These are phyloP conservation scores for Strix uralensis DNA, from an alignment of 2,113 vertebrate genomes.

Conservation along the genomic window DNA sequence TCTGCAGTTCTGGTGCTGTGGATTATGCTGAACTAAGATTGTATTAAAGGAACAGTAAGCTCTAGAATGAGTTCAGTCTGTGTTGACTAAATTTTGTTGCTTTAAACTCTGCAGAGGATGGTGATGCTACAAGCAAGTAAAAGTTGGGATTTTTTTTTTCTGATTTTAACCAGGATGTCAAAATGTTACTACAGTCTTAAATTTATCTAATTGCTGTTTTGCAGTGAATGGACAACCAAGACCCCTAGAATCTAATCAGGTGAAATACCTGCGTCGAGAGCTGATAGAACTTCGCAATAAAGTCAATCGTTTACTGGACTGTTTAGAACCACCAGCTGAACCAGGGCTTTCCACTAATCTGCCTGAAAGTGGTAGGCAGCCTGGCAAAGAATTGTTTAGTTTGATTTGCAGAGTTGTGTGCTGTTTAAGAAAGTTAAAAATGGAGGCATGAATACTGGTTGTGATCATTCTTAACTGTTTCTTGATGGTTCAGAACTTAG, in stretches of 20 bases:
- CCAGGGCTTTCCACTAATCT: slow-evolving; percentile 82
- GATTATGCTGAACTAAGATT: neutral
- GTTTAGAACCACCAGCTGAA: slow-evolving; percentile 91
- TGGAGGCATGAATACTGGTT: neutral
- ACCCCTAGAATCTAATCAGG: slow-evolving; percentile 96
- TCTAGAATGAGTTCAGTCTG: neutral
- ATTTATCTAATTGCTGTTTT: slow-evolving; percentile 37
- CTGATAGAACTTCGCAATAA: slow-evolving; percentile 97
- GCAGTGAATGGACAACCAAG: slow-evolving; percentile 96
- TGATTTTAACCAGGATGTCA: neutral
- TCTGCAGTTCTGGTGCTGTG: neutral
- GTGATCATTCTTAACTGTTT: neutral
- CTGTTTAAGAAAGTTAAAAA: neutral
- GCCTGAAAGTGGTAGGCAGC: slow-evolving; percentile 82
- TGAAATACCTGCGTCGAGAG: slow-evolving; percentile 95
- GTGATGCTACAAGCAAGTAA: neutral
- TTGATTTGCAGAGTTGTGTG: neutral
- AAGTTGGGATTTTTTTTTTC: neutral
- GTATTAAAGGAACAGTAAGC: neutral
- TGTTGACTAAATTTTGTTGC: neutral
- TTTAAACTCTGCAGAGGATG: neutral
- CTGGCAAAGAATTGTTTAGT: neutral
- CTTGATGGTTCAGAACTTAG: neutral
- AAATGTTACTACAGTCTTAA: neutral
- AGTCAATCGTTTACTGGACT: slow-evolving; percentile 94